These are phyloP conservation scores for Arvicanthis niloticus DNA, from an alignment of 2,113 vertebrate genomes.

Conservation along the genomic window DNA sequence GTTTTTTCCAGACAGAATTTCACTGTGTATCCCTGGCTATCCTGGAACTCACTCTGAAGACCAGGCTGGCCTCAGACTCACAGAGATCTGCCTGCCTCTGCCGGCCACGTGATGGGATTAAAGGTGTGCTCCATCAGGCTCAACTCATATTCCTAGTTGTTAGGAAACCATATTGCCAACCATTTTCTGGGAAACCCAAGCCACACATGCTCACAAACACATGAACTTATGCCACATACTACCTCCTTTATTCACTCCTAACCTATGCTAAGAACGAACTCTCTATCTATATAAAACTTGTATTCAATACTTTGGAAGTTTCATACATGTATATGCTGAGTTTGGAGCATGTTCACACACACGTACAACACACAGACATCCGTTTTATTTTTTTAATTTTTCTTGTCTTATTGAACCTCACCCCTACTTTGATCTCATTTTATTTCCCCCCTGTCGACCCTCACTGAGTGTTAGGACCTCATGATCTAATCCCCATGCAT, in stretches of 20 bases:
- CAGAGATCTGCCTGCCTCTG: background rate
- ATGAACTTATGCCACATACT: background rate
- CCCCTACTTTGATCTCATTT: background rate
- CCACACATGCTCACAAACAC: background rate
- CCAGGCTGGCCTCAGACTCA: background rate
- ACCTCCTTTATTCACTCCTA: background rate
- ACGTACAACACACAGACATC: background rate
- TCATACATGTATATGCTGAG: background rate
- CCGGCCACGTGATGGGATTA: background rate
- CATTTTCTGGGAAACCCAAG: background rate
- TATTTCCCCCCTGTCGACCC: background rate
- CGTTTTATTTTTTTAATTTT: too few species aligned
- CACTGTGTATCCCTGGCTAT: background rate
- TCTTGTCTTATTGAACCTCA: accelerated
- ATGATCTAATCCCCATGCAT: background rate
- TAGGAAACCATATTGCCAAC: background rate
- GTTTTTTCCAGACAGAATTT: background rate
- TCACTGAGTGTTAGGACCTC: background rate
- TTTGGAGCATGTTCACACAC: background rate
- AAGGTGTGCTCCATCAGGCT: background rate
- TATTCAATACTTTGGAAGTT: background rate
- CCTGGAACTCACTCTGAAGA: background rate
- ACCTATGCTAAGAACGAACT: background rate
- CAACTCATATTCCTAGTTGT: background rate
- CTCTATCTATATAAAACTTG: background rate